A percentile compares a stretch with the other conserved stretches of the same genome.
These are phyloP conservation scores for Gymnocephalus cernua DNA, from an alignment of 2,113 vertebrate genomes.

Conservation along the genomic window DNA sequence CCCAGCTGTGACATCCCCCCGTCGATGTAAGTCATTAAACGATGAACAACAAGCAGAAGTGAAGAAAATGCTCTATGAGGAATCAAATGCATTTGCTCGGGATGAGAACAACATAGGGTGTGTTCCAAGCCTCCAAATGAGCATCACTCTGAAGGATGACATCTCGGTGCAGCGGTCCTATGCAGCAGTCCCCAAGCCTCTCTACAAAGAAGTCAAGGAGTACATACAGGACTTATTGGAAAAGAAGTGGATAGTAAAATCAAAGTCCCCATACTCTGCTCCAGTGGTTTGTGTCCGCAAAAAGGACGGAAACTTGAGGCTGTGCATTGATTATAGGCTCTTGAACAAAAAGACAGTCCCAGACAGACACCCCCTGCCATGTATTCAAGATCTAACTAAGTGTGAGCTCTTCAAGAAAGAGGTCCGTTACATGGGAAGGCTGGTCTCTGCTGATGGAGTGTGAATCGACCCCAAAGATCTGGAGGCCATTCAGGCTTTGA, in stretches of 20 bases:
- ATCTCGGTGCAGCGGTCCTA: neutral
- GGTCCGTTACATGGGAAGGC: neutral
- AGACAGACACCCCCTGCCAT: neutral
- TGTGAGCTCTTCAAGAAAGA: neutral
- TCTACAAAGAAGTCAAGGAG: constrained; percentile 11
- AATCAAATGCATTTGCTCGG: neutral
- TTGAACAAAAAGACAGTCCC: constrained; percentile 15
- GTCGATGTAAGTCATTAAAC: neutral
- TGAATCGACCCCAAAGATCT: neutral
- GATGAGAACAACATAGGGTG: neutral
- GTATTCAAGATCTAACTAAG: constrained; percentile 10
- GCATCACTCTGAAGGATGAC: neutral
- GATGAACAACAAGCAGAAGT: neutral
- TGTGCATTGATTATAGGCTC: neutral
- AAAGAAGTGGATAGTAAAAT: constrained; percentile 22
- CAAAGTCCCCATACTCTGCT: neutral
- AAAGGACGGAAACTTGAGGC: neutral
- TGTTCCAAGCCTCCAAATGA: constrained; percentile 19
- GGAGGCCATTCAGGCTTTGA: neutral
- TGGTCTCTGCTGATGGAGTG: constrained; percentile 14
- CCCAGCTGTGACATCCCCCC: neutral
- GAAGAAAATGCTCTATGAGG: constrained; percentile 8
- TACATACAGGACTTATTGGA: constrained; percentile 4
- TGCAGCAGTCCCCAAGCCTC: neutral
- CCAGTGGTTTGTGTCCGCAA: constrained; percentile 12